Base-by-base conservation (phyloP, 2,797 vertebrate genomes). In the Anomalospiza imberbis region DNA sequence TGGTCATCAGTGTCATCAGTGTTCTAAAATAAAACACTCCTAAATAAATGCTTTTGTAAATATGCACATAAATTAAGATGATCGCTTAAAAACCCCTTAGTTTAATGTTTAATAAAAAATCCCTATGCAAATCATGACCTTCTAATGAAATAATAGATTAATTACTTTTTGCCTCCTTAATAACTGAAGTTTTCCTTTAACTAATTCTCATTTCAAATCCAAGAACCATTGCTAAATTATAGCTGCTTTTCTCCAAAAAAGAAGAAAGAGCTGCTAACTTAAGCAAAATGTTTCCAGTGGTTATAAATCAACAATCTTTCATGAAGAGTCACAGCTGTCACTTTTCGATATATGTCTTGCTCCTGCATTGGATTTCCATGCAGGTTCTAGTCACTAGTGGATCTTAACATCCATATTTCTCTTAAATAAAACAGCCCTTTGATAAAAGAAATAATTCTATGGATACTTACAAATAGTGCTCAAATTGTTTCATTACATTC, bases 221-320 rank as follows among this genome's bases (percentile, higher is more conserved):
- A 91, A 78, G 53, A 94, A 68, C 58, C 51, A 32, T 3, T 58
- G 47, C 14, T 93, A 75, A 73, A 84, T 61, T 93, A 83, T 31
- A 85, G 40, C 32, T 88, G 44, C 10, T 63, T 20, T 72, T 82
- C 74, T 87, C 17, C 13, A 88, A 86, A 71, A 34, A 20, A 68
- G n/a, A 78, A 42, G 13, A 22, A 78, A 60, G 22, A 78, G 50
- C 40, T 78, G 28, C 12, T 91, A 73, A 86, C 45, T 73, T 53
- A 12, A 81, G 73, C 34, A 70, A 88, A 83, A 77, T 24, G 21
- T 70, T 93, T 75, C 73, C 76, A 83, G 10, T 14, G 34, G 44
- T 48, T 51, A 29, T 29, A 89, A 62, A 63, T 63, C 8, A 58
- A 84, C 44, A 73, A 2, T 8, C 36, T 21, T 77, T n/a, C 48